Conservation (phyloP, 2,888 invertebrate species). For the Myopa testacea region DNA sequence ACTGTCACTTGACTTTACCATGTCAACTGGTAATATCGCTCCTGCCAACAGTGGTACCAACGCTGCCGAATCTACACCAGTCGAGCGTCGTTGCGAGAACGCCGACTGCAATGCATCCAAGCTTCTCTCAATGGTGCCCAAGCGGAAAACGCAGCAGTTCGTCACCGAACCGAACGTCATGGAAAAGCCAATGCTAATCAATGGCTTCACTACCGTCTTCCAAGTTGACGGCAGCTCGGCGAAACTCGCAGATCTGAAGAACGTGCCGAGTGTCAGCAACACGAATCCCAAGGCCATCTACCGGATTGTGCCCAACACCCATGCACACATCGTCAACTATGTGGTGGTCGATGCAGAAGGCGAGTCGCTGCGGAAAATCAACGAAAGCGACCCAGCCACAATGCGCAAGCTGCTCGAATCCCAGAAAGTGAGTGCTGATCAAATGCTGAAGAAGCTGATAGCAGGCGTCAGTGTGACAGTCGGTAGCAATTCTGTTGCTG, state of each 20-base stretch:
- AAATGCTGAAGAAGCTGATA: slow-evolving; percentile 61
- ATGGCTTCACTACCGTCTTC: slow-evolving; percentile 64
- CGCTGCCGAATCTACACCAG: slow-evolving; percentile 15
- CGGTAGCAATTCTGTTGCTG: slow-evolving; percentile 41
- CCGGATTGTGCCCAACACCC: slow-evolving; percentile 65
- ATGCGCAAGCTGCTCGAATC: slow-evolving; percentile 61
- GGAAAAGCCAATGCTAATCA: slow-evolving; percentile 61
- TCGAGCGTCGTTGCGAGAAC: slow-evolving; percentile 55
- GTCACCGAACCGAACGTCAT: slow-evolving; percentile 58
- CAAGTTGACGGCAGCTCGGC: slow-evolving; percentile 61
- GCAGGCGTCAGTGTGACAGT: slow-evolving; percentile 50
- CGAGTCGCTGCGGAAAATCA: slow-evolving; percentile 61
- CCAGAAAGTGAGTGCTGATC: slow-evolving; percentile 61
- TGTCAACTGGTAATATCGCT: neutral
- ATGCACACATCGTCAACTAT: slow-evolving; percentile 65
- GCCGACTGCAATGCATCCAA: slow-evolving; percentile 55
- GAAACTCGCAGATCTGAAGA: slow-evolving; percentile 57
- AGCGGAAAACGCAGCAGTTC: slow-evolving; percentile 61
- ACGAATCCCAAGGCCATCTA: slow-evolving; percentile 54
- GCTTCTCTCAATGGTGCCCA: slow-evolving; percentile 58
- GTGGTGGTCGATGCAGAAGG: slow-evolving; percentile 63
- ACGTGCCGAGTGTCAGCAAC: slow-evolving; percentile 36
- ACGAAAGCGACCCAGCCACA: slow-evolving; percentile 60
- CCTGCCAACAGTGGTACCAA: neutral
- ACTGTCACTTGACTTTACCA: neutral